Conservation (phyloP, 1,140 invertebrate species). For the Heliothis subflexa region DNA sequence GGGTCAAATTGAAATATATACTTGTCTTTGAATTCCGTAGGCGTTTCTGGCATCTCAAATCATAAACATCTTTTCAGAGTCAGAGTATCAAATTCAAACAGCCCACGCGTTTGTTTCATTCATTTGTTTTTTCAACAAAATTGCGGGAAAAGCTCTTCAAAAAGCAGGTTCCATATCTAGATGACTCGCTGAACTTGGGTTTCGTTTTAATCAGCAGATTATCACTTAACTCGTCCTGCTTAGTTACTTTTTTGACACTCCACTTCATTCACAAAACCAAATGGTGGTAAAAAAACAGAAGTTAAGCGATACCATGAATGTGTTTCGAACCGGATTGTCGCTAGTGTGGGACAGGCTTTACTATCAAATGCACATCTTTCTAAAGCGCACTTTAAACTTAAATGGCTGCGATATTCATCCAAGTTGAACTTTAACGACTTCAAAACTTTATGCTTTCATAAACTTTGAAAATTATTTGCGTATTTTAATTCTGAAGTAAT, state of each 20-base stretch:
- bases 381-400: conserved; percentile 19
- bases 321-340: conserved; percentile 19
- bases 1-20: no score
- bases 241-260: conserved; percentile 31
- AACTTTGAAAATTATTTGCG: background rate
- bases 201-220: background rate
- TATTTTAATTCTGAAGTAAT: background rate
- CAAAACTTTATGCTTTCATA: conserved; percentile 5
- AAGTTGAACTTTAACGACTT: conserved; percentile 32
- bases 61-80: no score
- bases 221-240: conserved; percentile 11
- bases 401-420: conserved; percentile 27
- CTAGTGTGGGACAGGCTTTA: conserved; percentile 4
- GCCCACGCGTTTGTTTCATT: background rate
- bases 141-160: background rate
- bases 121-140: background rate
- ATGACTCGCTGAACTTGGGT: conserved; percentile 10
- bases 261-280: conserved; percentile 28
- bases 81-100: background rate
- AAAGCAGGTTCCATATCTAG: background rate
- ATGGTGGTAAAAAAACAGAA: background rate
- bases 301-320: conserved; percentile 12
- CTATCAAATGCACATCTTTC: conserved; percentile 28
- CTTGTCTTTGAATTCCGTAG: no score
- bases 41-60: no score